Base-by-base conservation (phyloP, 2,888 invertebrate species). In the Aromia moschata region DNA sequence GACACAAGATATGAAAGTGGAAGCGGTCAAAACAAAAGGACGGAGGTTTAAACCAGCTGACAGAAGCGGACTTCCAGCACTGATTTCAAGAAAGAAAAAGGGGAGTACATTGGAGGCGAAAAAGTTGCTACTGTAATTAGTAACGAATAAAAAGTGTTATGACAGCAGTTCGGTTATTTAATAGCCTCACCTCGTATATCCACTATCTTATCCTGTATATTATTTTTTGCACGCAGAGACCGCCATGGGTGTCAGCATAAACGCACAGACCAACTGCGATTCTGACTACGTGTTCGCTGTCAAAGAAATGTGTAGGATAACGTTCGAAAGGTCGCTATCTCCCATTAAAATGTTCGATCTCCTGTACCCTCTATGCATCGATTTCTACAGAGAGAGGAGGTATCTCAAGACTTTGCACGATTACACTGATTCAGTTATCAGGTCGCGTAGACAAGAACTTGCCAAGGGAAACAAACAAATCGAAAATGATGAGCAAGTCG, bases 211-310 rank as follows among this genome's bases (percentile, higher is more conserved):
- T 83, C 2, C 77, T 89, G 72, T 87, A 88, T 73, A 83, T 86
- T 25, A 86, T 89, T 62, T 86, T 86, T 74, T 86, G 87, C 87
- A 78, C 77, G 62, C 9, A 65, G 63, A 62, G 46, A 56, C 53
- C 1, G 54, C 62, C 25, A 63, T 65, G 65, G 59, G 57, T 4
- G 56, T 41, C 2, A 51, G 52, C 1, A 14, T 56, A 85, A 36
- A 73, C 85, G 7, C 64, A 85, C 93, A 94, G 77, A 81, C 81
- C 7, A 82, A 89, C 72, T 82, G 82, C 2, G 84, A 90, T 63
- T 89, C 90, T 0, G 85, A 87, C 67, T 93, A 92, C 74, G 90
- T 92, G 0, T 82, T 83, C 70, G 88, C 91, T 3, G 88, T 93
- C 31, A 87, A 88, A 78, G 84, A 83, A 52, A 73, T 78, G 71